A percentile compares a stretch with the other conserved stretches of the same genome.
phyloP scores from a whole-genome alignment of 2,888 invertebrate genomes.

The Acleris cristana region DNA sequence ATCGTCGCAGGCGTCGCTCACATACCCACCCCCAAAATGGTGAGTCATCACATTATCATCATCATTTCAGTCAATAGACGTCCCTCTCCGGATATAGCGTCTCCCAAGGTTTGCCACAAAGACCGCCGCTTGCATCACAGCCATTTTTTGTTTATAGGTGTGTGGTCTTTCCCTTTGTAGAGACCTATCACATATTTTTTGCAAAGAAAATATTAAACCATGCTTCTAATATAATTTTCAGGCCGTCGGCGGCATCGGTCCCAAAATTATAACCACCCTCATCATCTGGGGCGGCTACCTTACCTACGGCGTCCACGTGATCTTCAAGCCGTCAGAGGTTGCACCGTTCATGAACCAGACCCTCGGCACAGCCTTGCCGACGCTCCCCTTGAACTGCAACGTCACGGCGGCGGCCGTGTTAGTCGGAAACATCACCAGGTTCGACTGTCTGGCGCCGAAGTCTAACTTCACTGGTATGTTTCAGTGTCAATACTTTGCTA shows the following conservation, averaged over 20 bases:
- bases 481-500: conserved; percentile 11
- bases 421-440: conserved; percentile 38
- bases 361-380: conserved; percentile 34
- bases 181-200: no score
- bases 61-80: no score
- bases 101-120: no score
- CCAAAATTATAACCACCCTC: conserved; percentile 89
- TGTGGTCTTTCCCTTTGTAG: no score
- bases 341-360: conserved; percentile 22
- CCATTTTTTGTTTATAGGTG: no score
- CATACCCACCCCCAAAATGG: conserved; percentile 91
- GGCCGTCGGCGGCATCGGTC: conserved; percentile 90
- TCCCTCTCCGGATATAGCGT: no score
- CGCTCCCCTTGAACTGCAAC: conserved; percentile 50
- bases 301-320: conserved; percentile 86
- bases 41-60: conserved; percentile 54
- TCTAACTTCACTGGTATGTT: conserved; percentile 19
- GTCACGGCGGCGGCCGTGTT: conserved; percentile 44
- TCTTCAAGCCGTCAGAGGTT: conserved; percentile 76
- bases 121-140: no score
- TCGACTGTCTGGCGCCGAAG: conserved; percentile 54
- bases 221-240: conserved; percentile 48
- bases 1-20: conserved; percentile 93
- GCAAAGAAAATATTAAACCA: no score
- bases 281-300: conserved; percentile 89